Conservation (phyloP, 2,797 vertebrate species). For the Percopsis omiscomaycus region DNA sequence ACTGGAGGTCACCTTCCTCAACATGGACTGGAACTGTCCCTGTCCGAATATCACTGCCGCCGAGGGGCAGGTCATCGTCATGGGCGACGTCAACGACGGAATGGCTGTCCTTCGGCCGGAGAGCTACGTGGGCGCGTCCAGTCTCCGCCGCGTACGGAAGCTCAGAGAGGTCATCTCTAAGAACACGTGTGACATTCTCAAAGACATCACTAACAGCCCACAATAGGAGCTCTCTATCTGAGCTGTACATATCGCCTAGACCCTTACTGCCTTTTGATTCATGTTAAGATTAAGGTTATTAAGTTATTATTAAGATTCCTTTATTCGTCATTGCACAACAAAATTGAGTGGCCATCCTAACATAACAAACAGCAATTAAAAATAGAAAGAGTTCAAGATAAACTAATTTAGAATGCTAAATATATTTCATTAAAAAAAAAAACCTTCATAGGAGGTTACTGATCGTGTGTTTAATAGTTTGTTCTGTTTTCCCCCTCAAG, state of each 20-base stretch:
- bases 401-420: too few species aligned
- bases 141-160: slow-evolving; percentile 84
- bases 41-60: slow-evolving; percentile 91
- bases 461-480: not conserved
- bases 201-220: slow-evolving; percentile 85
- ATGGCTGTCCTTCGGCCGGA: slow-evolving; percentile 92
- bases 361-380: too few species aligned
- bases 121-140: slow-evolving; percentile 88
- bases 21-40: slow-evolving; percentile 95
- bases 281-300: not conserved
- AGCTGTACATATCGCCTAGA: slow-evolving; percentile 11
- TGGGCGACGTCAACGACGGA: slow-evolving; percentile 90
- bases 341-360: too few species aligned
- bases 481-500: slow-evolving; percentile 4
- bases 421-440: too few species aligned
- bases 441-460: too few species aligned
- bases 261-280: too few species aligned
- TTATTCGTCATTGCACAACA: not conserved
- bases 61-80: slow-evolving; percentile 91
- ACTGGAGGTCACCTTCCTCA: slow-evolving; percentile 90
- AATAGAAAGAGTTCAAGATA: slow-evolving; percentile 2
- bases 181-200: slow-evolving; percentile 95
- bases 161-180: slow-evolving; percentile 91
- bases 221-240: slow-evolving; percentile 68
- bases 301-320: not conserved